Percentiles rank a stretch among this genome's conserved stretches.
Evolutionary conservation across 2,888 invertebrate species (phyloP).

Genomic region (Trissonchulus latispiculum): DNA sequence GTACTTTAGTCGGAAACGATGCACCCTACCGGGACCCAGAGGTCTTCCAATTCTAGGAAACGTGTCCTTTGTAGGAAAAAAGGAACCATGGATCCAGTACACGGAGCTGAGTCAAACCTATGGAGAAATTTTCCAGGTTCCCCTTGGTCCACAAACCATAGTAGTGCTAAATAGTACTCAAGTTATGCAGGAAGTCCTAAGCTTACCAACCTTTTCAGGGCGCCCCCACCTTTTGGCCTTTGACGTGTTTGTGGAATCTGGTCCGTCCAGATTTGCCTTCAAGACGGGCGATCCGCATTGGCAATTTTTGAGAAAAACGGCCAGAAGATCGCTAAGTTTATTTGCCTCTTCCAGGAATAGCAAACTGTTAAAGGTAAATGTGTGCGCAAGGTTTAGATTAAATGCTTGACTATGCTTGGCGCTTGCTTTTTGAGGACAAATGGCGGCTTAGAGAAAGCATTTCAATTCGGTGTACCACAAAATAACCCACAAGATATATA

Average conservation of each 20-base stretch:
- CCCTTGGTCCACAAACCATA: no score
- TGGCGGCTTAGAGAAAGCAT: no score
- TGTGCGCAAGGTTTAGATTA: no score
- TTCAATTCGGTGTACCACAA: no score
- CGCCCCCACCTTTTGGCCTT: background rate
- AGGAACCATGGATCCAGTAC: background rate
- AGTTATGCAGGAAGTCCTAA: no score
- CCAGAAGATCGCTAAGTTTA: background rate
- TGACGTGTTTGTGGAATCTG: background rate
- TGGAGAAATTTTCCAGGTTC: slow-evolving; percentile 14
- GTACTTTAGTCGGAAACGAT: background rate
- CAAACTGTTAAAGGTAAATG: background rate
- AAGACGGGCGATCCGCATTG: background rate
- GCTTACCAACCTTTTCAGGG: slow-evolving; percentile 1
- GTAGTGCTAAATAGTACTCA: no score
- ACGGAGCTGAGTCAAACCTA: slow-evolving; percentile 12
- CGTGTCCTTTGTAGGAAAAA: background rate
- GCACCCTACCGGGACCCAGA: slow-evolving; percentile 12
- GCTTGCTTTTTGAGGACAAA: no score
- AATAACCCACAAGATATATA: no score
- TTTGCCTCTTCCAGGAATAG: slow-evolving; percentile 9
- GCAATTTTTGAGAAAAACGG: background rate
- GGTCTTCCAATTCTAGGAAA: slow-evolving; percentile 8
- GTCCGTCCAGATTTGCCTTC: background rate
- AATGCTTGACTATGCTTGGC: no score